Conservation (phyloP, 2,797 vertebrate genomes). For the Halcyon chelicuti region DNA sequence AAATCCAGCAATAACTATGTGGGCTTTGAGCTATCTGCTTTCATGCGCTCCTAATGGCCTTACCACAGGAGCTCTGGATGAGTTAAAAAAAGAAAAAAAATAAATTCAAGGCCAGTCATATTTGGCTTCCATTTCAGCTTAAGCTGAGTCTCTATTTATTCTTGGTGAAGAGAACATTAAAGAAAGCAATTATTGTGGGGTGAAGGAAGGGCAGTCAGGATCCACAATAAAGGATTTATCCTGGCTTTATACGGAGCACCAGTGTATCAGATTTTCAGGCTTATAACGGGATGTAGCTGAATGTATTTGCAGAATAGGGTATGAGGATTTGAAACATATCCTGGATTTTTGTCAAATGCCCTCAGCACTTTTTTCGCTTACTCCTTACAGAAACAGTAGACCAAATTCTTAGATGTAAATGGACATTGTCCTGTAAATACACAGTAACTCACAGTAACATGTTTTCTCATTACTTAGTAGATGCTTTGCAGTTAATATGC, state of each 20-base stretch:
- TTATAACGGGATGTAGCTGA: background rate
- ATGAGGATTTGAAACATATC: background rate
- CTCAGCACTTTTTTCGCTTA: background rate
- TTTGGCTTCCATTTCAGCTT: constrained; percentile 37
- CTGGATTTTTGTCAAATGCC: background rate
- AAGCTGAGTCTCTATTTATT: constrained; percentile 9
- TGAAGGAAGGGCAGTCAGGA: background rate
- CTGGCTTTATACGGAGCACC: background rate
- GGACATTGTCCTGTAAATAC: background rate
- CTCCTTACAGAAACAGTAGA: background rate
- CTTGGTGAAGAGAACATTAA: constrained; percentile 9
- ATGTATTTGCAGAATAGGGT: background rate
- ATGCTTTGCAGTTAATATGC: background rate
- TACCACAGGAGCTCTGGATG: background rate
- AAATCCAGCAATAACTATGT: constrained; percentile 48
- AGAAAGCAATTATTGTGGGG: constrained; percentile 24
- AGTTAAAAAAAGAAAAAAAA: background rate
- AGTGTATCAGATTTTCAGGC: background rate
- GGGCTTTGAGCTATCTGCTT: constrained; percentile 46
- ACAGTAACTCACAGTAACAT: background rate
- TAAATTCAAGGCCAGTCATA: background rate
- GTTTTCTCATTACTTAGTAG: background rate
- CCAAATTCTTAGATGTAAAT: background rate
- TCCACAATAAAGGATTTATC: background rate
- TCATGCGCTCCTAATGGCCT: background rate